A percentile compares a stretch with the other conserved stretches of the same genome.
Conservation (phyloP, 2,888 invertebrate genomes). For the Polia nebulosa region DNA sequence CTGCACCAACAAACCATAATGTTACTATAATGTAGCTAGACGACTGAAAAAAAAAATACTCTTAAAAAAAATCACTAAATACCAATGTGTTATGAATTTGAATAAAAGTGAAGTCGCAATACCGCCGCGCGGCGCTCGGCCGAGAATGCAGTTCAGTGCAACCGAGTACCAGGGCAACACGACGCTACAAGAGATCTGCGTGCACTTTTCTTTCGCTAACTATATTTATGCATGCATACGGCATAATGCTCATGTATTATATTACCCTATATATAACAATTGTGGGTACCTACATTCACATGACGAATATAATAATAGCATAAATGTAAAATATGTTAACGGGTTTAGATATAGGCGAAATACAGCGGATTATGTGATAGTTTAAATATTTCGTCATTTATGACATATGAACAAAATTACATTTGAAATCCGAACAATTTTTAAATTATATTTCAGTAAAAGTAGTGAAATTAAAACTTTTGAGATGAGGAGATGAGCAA, state of each 20-base stretch:
- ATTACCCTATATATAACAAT: conserved; percentile 39
- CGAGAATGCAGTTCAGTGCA: conserved; percentile 84
- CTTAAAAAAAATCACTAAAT: conserved; percentile 1
- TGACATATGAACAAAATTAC: not conserved
- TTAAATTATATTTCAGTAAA: not conserved
- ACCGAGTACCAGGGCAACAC: conserved; percentile 82
- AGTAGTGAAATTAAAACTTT: not conserved
- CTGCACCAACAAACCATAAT: not conserved
- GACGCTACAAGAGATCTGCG: conserved; percentile 69
- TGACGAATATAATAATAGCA: conserved; percentile 40
- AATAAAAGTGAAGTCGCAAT: conserved; percentile 52
- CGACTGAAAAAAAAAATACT: not conserved
- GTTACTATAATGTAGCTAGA: not conserved
- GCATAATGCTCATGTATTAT: conserved; percentile 25
- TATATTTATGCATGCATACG: conserved; percentile 24
- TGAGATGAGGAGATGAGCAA: no score
- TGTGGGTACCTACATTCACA: conserved; percentile 36
- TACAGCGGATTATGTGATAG: not conserved
- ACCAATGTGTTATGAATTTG: conserved; percentile 11
- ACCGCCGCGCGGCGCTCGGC: conserved; percentile 60
- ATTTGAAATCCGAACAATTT: not conserved
- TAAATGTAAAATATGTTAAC: not conserved
- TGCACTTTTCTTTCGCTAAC: conserved; percentile 72
- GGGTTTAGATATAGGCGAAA: not conserved
- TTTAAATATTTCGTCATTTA: not conserved